These are phyloP conservation scores for Clarias laeviceps DNA, from an alignment of 2,797 vertebrate species.

Conservation along the genomic window DNA sequence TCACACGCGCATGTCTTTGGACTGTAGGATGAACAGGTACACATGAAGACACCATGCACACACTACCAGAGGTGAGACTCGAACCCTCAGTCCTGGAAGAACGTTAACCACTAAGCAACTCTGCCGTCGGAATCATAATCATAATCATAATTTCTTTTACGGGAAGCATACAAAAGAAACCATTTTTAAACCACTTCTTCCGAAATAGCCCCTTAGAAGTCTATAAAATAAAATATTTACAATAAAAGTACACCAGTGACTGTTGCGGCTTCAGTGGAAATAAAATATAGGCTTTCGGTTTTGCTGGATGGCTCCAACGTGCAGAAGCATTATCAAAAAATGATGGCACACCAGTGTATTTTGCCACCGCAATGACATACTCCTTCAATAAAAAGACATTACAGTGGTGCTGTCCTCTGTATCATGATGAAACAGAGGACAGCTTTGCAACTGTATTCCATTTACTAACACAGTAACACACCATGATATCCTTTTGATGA, in stretches of 20 bases:
- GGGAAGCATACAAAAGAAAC: background rate
- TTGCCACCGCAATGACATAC: conserved; percentile 9
- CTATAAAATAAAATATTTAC: conserved; percentile 19
- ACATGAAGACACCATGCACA: too few species aligned
- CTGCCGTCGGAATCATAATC: background rate
- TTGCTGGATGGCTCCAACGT: conserved; percentile 10
- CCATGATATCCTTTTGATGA: background rate
- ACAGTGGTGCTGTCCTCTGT: conserved; percentile 25
- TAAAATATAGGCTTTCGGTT: conserved; percentile 10
- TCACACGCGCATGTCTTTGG: too few species aligned
- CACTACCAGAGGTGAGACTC: too few species aligned
- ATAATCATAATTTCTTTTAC: background rate
- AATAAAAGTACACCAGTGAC: conserved; percentile 18
- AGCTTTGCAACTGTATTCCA: conserved; percentile 31
- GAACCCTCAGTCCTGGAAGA: too few species aligned
- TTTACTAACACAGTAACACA: background rate
- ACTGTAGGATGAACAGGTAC: too few species aligned
- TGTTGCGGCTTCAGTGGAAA: background rate
- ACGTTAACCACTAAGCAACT: too few species aligned
- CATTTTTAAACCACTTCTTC: background rate
- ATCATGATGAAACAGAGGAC: conserved; percentile 27
- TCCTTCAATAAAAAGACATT: conserved; percentile 14
- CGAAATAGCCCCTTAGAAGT: conserved; percentile 18
- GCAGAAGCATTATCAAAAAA: background rate
- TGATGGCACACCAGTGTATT: conserved; percentile 4